Conservation (phyloP, 2,888 invertebrate species). For the Thalpophila matura region DNA sequence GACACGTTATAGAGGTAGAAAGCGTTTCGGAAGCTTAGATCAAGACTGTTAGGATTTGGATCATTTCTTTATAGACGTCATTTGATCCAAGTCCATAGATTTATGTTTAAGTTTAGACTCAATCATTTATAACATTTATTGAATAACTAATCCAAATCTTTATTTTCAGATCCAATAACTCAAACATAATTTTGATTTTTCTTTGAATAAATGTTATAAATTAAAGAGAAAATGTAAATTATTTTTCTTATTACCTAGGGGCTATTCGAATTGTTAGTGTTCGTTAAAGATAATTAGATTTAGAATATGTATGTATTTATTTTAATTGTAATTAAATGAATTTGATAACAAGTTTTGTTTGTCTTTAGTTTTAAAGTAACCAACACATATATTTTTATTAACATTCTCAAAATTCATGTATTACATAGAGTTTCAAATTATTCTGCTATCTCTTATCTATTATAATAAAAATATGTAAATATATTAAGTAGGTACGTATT, state of each 20-base stretch:
- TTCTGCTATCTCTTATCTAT: too few relatives aligned
- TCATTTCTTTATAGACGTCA: not conserved
- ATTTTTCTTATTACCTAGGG: slow-evolving; percentile 51
- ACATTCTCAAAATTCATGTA: not conserved
- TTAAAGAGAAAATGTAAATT: slow-evolving; percentile 58
- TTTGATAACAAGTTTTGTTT: slow-evolving; percentile 13
- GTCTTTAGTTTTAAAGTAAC: not conserved
- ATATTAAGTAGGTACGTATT: too few relatives aligned
- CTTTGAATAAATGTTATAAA: slow-evolving; percentile 24
- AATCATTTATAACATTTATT: slow-evolving; percentile 33
- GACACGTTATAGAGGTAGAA: slow-evolving; percentile 86
- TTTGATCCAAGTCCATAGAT: slow-evolving; percentile 29
- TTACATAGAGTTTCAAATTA: too few relatives aligned
- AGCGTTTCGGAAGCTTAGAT: slow-evolving; percentile 76
- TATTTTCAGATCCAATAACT: not conserved
- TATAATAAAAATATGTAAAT: too few relatives aligned
- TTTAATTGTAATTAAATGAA: slow-evolving; percentile 46
- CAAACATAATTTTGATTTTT: not conserved
- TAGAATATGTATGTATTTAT: slow-evolving; percentile 57
- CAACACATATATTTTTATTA: too few relatives aligned
- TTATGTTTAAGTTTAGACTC: slow-evolving; percentile 24
- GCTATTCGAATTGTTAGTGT: slow-evolving; percentile 46
- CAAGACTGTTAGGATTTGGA: slow-evolving; percentile 58
- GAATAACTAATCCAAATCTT: not conserved
- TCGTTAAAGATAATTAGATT: slow-evolving; percentile 45